phyloP scores from a whole-genome alignment of 2,797 vertebrate genomes.

The Xiphophorus birchmanni region DNA sequence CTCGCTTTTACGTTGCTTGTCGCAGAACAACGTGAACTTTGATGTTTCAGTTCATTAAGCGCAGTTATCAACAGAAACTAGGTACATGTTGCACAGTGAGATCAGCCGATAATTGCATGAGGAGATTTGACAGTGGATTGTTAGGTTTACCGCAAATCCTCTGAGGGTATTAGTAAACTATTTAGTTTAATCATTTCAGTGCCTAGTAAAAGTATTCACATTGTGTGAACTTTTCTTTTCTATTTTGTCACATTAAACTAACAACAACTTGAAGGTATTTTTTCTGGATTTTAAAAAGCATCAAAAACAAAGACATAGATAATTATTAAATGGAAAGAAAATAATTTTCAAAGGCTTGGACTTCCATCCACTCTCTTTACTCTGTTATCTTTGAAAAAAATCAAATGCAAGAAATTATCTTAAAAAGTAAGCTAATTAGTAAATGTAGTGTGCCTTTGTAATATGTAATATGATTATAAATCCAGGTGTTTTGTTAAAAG shows the following conservation, averaged over 20 bases:
- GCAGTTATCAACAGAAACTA: not conserved
- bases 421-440: not conserved
- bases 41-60: not conserved
- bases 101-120: constrained; percentile 2
- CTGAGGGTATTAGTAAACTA: not conserved
- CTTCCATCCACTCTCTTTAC: not conserved
- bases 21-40: not conserved
- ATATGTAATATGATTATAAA: not conserved
- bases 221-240: not conserved
- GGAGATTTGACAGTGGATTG: not conserved
- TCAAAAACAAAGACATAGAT: not conserved
- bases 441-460: not conserved
- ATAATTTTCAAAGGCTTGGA: not conserved
- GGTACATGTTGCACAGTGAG: not conserved
- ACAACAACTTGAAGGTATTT: not conserved
- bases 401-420: not conserved
- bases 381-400: not conserved
- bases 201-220: not conserved
- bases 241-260: not conserved
- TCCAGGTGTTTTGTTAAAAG: not conserved
- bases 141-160: not conserved
- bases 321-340: not conserved
- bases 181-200: not conserved
- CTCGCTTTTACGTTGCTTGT: not conserved
- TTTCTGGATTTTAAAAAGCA: not conserved